Evolutionary conservation across 2,797 vertebrate genomes (phyloP), one percentile per base, ranked within the genome.

Genomic region (Sebastes taczanowskii): DNA sequence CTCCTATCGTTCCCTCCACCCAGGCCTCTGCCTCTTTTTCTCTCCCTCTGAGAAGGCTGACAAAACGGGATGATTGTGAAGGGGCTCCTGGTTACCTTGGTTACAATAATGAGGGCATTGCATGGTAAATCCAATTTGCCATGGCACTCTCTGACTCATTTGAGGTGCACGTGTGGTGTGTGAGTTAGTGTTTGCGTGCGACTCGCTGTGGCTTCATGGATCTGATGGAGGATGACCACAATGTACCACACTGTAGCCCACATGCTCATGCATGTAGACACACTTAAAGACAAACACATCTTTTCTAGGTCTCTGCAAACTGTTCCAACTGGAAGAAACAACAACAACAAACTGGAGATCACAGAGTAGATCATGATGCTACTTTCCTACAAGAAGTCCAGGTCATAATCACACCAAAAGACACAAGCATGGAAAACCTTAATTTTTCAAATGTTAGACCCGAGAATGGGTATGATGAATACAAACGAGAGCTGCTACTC

Each of bases 81-180:
- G 89, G 84, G 81, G 72, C 78, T 79, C 88, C 85, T 88, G 77
- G 94, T 95, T 95, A 84, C 93, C 94, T 75, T 82, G 90, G 92
- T 85, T 93, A 95, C 94, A 86, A 92, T 90, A 91, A 94, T 82
- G 77, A 95, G 91, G 92, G 83, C 91, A 94, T 79, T 83, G 92
- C 83, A 59, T 87, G 83, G 86, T 90, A 90, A 93, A 94, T 89
- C 81, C 86, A 84, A 94, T 94, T 93, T 77, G 81, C 82, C 73
- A 86, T 59, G 81, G 84, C 63, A 77, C 80, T 87, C 72, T 78
- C 65, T 71, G 86, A 86, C 69, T 92, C 84, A 87, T 83, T 75
- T 59, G 68, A 74, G 62, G 80, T 83, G 77, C 79, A 86, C 30
- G 30, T 78, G 74, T 76, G 74, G 30, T 78, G 74, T 76, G 74